These are phyloP conservation scores for Chionoecetes opilio DNA, from an alignment of 1,140 invertebrate genomes.

Conservation along the genomic window DNA sequence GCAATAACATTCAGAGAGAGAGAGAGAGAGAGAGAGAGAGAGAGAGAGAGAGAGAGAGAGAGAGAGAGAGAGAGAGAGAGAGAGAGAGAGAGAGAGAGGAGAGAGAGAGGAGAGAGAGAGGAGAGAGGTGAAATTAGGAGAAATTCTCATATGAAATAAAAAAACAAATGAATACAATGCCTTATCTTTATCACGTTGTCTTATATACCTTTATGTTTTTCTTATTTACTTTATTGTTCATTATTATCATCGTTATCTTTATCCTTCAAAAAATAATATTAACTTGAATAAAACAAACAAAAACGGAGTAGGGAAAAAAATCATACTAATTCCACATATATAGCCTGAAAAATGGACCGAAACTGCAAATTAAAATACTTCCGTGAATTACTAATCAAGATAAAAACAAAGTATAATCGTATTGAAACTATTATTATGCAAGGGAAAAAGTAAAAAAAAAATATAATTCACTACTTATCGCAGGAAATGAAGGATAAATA, in stretches of 20 bases:
- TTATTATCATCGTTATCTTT: too few relatives aligned
- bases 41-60: background rate
- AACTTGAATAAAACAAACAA: too few relatives aligned
- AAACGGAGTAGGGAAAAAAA: too few relatives aligned
- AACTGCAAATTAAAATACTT: background rate
- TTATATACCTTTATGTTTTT: too few relatives aligned
- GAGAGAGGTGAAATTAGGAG: background rate
- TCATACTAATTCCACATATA: too few relatives aligned
- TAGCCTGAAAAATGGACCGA: background rate
- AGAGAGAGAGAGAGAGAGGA: constrained; percentile 44
- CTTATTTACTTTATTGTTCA: too few relatives aligned
- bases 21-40: background rate
- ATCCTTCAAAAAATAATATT: too few relatives aligned
- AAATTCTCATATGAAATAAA: too few relatives aligned
- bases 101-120: constrained; percentile 33
- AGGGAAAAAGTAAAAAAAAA: background rate
- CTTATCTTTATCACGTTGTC: too few relatives aligned
- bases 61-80: constrained; percentile 39
- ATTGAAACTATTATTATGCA: background rate
- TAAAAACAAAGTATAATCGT: background rate
- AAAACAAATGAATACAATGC: too few relatives aligned
- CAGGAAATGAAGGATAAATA: too few relatives aligned
- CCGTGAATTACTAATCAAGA: too few relatives aligned
- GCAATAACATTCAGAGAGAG: background rate
- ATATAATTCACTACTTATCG: background rate